Percentiles rank a stretch among this genome's conserved stretches.
phyloP scores from a whole-genome alignment of 2,113 vertebrate genomes.

The Stigmatopora nigra region DNA sequence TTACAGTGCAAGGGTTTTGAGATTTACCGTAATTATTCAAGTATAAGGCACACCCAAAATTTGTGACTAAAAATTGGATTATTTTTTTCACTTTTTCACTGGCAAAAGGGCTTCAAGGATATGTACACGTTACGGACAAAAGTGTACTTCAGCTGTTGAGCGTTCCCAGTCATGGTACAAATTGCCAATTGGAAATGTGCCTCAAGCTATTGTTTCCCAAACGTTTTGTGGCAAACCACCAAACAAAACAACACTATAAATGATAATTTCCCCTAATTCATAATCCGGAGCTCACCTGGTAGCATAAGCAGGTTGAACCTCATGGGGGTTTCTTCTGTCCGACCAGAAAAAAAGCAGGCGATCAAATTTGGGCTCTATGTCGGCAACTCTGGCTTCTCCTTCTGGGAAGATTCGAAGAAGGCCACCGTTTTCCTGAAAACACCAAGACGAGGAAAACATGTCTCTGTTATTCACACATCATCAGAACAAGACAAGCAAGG shows the following conservation, averaged over 20 bases:
- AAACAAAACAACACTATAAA: neutral
- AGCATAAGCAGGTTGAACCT: slow-evolving; percentile 91
- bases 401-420: slow-evolving; percentile 98
- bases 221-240: neutral
- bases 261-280: neutral
- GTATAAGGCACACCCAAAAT: no score
- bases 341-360: slow-evolving; percentile 98
- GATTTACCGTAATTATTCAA: no score
- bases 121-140: neutral
- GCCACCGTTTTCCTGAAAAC: slow-evolving; percentile 84
- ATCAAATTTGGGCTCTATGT: slow-evolving; percentile 98
- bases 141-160: neutral
- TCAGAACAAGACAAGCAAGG: slow-evolving; percentile 33
- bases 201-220: neutral
- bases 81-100: no score
- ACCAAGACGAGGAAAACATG: slow-evolving; percentile 39
- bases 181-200: neutral
- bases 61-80: no score
- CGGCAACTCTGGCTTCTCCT: slow-evolving; percentile 94
- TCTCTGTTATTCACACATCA: slow-evolving; percentile 20
- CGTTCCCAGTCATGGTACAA: neutral
- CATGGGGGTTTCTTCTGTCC: slow-evolving; percentile 95
- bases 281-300: slow-evolving; percentile 74
- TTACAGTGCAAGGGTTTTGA: neutral
- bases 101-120: neutral